Conservation (phyloP, 2,797 vertebrate species). For the Mareca penelope region DNA sequence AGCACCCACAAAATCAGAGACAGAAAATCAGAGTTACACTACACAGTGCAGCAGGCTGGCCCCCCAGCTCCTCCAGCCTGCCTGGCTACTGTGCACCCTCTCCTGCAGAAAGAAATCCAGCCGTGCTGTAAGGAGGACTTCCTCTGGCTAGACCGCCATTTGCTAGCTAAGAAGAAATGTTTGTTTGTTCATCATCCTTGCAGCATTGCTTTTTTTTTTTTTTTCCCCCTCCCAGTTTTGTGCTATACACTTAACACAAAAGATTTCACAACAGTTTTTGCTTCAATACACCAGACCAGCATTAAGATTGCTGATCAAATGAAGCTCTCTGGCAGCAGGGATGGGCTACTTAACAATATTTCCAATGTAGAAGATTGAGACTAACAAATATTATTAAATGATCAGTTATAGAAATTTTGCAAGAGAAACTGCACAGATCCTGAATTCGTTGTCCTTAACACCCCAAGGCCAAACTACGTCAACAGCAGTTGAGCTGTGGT, state of each 20-base stretch:
- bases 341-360: not conserved
- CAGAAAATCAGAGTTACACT: not conserved
- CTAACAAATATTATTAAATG: not conserved
- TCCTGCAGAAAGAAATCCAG: not conserved
- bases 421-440: not conserved
- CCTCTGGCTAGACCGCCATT: not conserved
- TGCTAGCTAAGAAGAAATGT: not conserved
- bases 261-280: not conserved
- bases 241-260: not conserved
- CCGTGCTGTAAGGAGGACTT: rapidly evolving
- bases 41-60: not conserved
- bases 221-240: no score
- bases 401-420: not conserved
- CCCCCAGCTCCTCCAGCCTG: not conserved
- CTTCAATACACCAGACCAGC: not conserved
- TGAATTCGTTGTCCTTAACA: not conserved
- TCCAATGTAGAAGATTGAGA: not conserved
- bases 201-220: not conserved
- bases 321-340: not conserved
- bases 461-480: not conserved
- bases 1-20: not conserved
- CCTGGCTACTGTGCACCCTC: not conserved
- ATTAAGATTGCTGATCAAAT: not conserved
- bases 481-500: not conserved
- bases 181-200: not conserved